Evolutionary conservation across 2,888 invertebrate genomes (phyloP).

Genomic region (Rotaria magnacalcarata): DNA sequence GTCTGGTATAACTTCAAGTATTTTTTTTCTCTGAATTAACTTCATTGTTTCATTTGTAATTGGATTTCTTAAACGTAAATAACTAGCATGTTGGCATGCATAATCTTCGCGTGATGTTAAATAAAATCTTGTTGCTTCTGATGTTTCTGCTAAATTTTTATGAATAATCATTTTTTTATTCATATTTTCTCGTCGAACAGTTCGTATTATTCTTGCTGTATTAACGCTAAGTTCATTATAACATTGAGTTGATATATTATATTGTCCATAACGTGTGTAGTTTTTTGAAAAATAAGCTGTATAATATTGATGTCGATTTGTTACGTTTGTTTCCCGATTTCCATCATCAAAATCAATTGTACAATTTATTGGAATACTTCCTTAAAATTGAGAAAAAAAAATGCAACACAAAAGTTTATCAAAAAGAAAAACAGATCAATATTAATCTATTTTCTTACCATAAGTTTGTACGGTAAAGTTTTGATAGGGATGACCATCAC

Average conservation of each 20-base stretch:
- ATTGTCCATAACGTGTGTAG: slow-evolving; percentile 24
- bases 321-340: background rate
- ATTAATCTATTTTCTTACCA: background rate
- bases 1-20: background rate
- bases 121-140: background rate
- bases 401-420: background rate
- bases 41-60: slow-evolving; percentile 12
- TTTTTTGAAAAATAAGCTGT: slow-evolving; percentile 7
- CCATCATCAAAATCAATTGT: slow-evolving; percentile 3
- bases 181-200: background rate
- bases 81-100: background rate
- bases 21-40: background rate
- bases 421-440: background rate
- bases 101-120: background rate
- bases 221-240: background rate
- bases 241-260: slow-evolving; percentile 18
- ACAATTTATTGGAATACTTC: slow-evolving; percentile 27
- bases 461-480: slow-evolving; percentile 25
- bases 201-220: background rate
- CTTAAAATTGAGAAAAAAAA: background rate
- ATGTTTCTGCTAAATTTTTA: background rate
- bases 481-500: background rate
- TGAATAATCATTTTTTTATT: slow-evolving; percentile 1
- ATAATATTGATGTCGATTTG: slow-evolving; percentile 25
- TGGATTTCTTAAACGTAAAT: background rate